These are phyloP conservation scores for Stegophylla sp. DNA, from an alignment of 2,888 invertebrate species.

Conservation along the genomic window DNA sequence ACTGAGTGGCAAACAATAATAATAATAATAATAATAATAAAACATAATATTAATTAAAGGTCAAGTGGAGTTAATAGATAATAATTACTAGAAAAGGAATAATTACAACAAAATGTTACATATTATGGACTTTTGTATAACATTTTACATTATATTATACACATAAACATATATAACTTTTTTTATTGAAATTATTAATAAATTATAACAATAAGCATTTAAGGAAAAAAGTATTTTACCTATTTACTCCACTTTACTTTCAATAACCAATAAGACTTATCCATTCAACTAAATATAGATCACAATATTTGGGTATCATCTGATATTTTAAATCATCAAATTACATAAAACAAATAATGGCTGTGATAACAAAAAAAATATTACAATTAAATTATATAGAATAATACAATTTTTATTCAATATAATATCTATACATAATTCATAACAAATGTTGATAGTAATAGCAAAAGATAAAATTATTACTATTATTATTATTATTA, in stretches of 20 bases:
- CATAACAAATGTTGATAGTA: conserved; percentile 24
- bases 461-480: too few relatives aligned
- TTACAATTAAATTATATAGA: conserved; percentile 16
- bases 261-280: conserved; percentile 3
- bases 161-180: not conserved
- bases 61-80: conserved; percentile 29
- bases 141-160: too few relatives aligned
- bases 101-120: not conserved
- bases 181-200: not conserved
- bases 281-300: conserved; percentile 8
- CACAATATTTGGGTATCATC: not conserved
- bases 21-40: conserved; percentile 13
- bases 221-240: not conserved
- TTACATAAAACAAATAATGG: conserved; percentile 6
- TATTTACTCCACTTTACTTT: conserved; percentile 26
- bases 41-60: conserved; percentile 28
- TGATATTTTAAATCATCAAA: not conserved
- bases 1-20: conserved; percentile 31
- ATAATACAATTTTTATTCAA: too few relatives aligned
- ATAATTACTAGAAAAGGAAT: not conserved
- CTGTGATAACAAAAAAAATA: conserved; percentile 10
- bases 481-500: not conserved
- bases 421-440: too few relatives aligned
- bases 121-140: too few relatives aligned
- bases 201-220: not conserved